phyloP scores from a whole-genome alignment of 2,797 vertebrate genomes.

The Jordanella pulchra region DNA sequence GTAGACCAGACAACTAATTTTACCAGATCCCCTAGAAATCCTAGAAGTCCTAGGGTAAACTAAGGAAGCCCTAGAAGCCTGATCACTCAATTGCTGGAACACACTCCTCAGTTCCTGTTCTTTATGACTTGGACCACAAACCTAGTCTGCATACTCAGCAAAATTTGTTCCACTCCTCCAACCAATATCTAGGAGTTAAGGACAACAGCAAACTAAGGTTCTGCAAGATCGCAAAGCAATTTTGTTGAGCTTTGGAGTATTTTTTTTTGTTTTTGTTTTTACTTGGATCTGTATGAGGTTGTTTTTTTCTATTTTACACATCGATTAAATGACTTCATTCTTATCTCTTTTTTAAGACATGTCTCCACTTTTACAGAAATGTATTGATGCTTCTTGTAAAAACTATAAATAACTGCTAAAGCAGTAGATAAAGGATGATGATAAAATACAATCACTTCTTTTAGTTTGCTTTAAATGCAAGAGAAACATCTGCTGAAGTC shows the following conservation, averaged over 20 bases:
- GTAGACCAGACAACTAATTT: no score
- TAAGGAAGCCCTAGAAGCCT: no score
- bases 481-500: not conserved
- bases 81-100: no score
- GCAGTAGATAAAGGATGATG: not conserved
- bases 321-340: not conserved
- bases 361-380: not conserved
- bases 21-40: no score
- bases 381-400: not conserved
- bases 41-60: no score
- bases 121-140: no score
- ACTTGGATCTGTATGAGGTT: not conserved
- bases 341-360: not conserved
- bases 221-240: not conserved
- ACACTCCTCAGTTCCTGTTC: no score
- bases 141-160: not conserved
- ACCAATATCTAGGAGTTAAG: no score
- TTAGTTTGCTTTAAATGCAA: not conserved
- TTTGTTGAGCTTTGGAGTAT: not conserved
- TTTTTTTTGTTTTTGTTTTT: not conserved
- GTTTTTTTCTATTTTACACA: not conserved
- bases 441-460: not conserved
- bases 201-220: not conserved
- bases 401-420: not conserved
- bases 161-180: no score